Evolutionary conservation across 2,888 invertebrate genomes (phyloP).

Genomic region (Nomada ruficornis): DNA sequence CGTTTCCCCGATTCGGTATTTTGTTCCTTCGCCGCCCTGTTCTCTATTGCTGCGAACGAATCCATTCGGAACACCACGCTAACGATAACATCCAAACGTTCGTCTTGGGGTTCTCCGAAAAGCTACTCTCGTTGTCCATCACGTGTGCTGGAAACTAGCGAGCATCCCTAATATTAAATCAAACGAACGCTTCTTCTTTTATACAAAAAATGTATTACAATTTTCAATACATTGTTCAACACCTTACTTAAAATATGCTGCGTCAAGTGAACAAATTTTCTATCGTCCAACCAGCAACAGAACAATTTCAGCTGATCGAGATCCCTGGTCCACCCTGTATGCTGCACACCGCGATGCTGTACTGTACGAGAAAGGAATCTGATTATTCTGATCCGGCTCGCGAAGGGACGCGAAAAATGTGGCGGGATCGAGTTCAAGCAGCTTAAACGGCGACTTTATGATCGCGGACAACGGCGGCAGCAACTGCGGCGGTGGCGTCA

Average conservation of each 20-base stretch:
- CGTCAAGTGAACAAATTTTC: too few species aligned
- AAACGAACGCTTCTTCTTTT: too few species aligned
- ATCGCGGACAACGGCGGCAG: constrained; percentile 4
- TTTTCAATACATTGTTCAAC: too few species aligned
- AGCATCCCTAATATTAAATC: too few species aligned
- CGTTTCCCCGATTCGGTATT: background rate
- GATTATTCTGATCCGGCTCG: background rate
- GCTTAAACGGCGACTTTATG: constrained; percentile 6
- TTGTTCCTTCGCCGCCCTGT: background rate
- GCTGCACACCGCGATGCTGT: background rate
- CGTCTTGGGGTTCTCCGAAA: background rate
- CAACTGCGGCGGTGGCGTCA: constrained; percentile 22
- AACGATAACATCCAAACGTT: constrained; percentile 9
- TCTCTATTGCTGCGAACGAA: background rate
- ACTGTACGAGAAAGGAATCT: background rate
- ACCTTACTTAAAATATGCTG: too few species aligned
- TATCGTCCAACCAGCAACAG: background rate
- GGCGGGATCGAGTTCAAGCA: background rate
- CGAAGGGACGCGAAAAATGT: background rate
- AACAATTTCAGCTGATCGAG: background rate
- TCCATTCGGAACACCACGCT: background rate
- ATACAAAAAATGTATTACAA: too few species aligned
- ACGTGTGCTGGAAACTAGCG: too few species aligned
- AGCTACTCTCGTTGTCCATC: too few species aligned
- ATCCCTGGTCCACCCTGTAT: background rate